Conservation (phyloP, 1,140 invertebrate species). For the Magallana angulata region DNA sequence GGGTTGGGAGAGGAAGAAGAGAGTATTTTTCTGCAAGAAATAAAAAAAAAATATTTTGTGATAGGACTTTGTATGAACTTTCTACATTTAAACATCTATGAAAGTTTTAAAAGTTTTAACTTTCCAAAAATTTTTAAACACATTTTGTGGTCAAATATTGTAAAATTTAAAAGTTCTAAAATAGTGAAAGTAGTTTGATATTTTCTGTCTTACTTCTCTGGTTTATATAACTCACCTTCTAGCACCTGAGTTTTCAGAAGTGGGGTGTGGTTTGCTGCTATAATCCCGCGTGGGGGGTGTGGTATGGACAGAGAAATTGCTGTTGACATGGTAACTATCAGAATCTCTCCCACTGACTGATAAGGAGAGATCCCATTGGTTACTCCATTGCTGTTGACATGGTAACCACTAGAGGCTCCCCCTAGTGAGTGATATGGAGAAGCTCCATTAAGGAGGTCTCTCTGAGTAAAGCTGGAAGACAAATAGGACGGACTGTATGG, state of each 20-base stretch:
- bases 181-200: too few species aligned
- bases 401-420: conserved; percentile 8
- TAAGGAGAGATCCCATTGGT: too few species aligned
- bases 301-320: conserved; percentile 43
- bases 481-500: conserved; percentile 12
- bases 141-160: too few species aligned
- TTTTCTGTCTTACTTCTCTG: too few species aligned
- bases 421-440: conserved; percentile 30
- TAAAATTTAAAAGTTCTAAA: too few species aligned
- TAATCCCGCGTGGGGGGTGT: conserved; percentile 66
- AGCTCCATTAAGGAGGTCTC: conserved; percentile 34
- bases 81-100: too few species aligned
- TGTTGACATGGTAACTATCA: conserved; percentile 30
- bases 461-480: conserved; percentile 7
- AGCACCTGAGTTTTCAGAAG: conserved; percentile 64
- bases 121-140: too few species aligned
- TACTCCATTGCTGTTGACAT: background rate
- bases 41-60: too few species aligned
- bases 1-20: too few species aligned
- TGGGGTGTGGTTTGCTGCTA: conserved; percentile 48
- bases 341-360: background rate
- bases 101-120: too few species aligned
- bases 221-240: conserved; percentile 57
- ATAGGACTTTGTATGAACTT: too few species aligned
- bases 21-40: too few species aligned